Percentiles rank a stretch among this genome's conserved stretches.
Evolutionary conservation across 1,140 invertebrate genomes (phyloP).

Genomic region (Listronotus bonariensis): DNA sequence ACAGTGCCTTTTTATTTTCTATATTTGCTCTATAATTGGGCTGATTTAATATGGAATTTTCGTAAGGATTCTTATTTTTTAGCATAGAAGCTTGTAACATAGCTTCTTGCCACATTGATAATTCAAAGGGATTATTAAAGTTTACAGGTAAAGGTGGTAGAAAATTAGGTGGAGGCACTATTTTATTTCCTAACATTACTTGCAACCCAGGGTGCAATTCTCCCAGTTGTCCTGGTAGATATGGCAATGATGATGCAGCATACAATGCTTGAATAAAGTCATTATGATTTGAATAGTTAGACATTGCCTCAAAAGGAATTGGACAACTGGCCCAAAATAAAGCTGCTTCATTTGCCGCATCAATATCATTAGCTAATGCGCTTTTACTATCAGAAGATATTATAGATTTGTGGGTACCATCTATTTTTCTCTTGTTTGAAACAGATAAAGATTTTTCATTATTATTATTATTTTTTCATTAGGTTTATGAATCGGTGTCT

Average conservation of each 20-base stretch:
- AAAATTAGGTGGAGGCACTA: slow-evolving; percentile 54
- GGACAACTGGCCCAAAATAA: slow-evolving; percentile 72
- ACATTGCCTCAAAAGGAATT: slow-evolving; percentile 62
- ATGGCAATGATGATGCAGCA: slow-evolving; percentile 49
- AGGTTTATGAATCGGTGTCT: slow-evolving; percentile 10
- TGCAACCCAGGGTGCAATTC: slow-evolving; percentile 56
- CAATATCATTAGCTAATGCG: slow-evolving; percentile 63
- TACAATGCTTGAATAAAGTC: slow-evolving; percentile 59
- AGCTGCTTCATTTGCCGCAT: slow-evolving; percentile 67
- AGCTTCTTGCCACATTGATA: slow-evolving; percentile 70
- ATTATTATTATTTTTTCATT: slow-evolving; percentile 35
- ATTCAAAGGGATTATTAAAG: slow-evolving; percentile 65
- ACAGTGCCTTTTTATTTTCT: slow-evolving; percentile 35
- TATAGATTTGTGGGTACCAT: background rate
- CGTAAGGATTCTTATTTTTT: slow-evolving; percentile 47
- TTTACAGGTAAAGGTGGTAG: slow-evolving; percentile 53
- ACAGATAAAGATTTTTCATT: slow-evolving; percentile 14
- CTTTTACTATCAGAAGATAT: slow-evolving; percentile 44
- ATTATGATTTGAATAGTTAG: slow-evolving; percentile 45
- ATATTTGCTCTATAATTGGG: slow-evolving; percentile 39
- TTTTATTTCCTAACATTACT: slow-evolving; percentile 48
- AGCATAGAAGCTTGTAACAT: slow-evolving; percentile 60
- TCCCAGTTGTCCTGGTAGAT: slow-evolving; percentile 56
- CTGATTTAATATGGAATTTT: slow-evolving; percentile 41
- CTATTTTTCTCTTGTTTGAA: slow-evolving; percentile 9